Evolutionary conservation across 2,113 vertebrate genomes (phyloP).

Genomic region (Pedetes capensis): DNA sequence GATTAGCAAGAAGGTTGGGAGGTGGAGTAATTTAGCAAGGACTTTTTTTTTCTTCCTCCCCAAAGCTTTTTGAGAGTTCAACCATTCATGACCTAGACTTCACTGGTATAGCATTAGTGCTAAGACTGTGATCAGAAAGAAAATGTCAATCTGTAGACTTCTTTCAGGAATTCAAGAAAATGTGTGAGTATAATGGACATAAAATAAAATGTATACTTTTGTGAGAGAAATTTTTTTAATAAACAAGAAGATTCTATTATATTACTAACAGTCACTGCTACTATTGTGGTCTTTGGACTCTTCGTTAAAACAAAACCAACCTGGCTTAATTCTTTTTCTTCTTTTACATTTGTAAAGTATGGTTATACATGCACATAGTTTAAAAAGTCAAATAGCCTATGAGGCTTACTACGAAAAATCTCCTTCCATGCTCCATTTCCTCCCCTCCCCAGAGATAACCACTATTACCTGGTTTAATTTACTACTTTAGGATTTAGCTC

Average conservation of each 20-base stretch:
- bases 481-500: slow-evolving; percentile 48
- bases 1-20: slow-evolving; percentile 42
- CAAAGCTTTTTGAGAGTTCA: slow-evolving; percentile 52
- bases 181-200: neutral
- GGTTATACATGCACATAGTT: neutral
- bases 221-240: slow-evolving; percentile 14
- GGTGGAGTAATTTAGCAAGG: neutral
- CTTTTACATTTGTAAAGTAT: neutral
- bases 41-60: neutral
- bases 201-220: slow-evolving; percentile 2
- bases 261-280: neutral
- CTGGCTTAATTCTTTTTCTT: slow-evolving; percentile 19
- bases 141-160: slow-evolving; percentile 43
- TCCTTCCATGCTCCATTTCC: neutral
- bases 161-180: slow-evolving; percentile 36
- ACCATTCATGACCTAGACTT: slow-evolving; percentile 42
- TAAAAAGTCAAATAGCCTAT: slow-evolving; percentile 11
- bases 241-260: slow-evolving; percentile 8
- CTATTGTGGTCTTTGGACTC: neutral
- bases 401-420: slow-evolving; percentile 27
- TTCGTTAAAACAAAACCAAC: slow-evolving; percentile 28
- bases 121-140: slow-evolving; percentile 41
- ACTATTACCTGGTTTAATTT: slow-evolving; percentile 31
- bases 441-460: neutral
- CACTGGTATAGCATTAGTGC: slow-evolving; percentile 32